Percentiles rank a stretch among this genome's conserved stretches.
Evolutionary conservation across 2,797 vertebrate species (phyloP).

Genomic region (Coranthus polyacanthus): DNA sequence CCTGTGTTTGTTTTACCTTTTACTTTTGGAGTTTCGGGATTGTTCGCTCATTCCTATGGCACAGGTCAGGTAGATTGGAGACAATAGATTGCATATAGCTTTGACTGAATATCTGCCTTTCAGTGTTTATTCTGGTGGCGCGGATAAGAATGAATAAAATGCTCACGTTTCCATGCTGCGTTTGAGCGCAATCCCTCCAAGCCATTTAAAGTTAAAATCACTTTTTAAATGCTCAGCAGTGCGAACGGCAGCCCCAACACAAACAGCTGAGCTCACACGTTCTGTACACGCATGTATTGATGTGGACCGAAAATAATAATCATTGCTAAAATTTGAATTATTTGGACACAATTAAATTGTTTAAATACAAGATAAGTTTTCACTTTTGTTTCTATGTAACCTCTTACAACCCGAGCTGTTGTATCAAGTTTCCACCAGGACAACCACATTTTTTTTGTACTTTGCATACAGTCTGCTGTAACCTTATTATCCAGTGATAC

Average conservation of each 20-base stretch:
- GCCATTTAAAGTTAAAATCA: background rate
- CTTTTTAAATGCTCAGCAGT: background rate
- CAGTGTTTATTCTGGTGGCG: background rate
- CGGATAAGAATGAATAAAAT: constrained; percentile 4
- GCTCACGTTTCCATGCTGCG: background rate
- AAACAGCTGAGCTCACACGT: too few species aligned
- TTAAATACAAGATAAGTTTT: too few species aligned
- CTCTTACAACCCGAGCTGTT: background rate
- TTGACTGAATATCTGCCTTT: background rate
- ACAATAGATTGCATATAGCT: background rate
- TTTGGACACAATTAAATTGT: background rate
- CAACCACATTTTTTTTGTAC: background rate
- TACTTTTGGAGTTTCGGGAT: constrained; percentile 28
- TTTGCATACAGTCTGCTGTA: constrained; percentile 1
- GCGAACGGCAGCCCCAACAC: background rate
- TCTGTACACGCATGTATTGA: too few species aligned
- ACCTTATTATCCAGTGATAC: background rate
- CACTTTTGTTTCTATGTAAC: constrained; percentile 29
- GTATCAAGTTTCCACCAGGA: background rate
- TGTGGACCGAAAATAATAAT: too few species aligned
- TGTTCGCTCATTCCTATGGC: constrained; percentile 33
- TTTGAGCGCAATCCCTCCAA: constrained; percentile 2
- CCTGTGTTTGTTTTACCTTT: constrained; percentile 33
- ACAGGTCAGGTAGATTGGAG: constrained; percentile 8
- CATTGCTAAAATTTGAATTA: too few species aligned